Conservation (phyloP, 2,113 vertebrate species). For the Crotophaga sulcirostris region DNA sequence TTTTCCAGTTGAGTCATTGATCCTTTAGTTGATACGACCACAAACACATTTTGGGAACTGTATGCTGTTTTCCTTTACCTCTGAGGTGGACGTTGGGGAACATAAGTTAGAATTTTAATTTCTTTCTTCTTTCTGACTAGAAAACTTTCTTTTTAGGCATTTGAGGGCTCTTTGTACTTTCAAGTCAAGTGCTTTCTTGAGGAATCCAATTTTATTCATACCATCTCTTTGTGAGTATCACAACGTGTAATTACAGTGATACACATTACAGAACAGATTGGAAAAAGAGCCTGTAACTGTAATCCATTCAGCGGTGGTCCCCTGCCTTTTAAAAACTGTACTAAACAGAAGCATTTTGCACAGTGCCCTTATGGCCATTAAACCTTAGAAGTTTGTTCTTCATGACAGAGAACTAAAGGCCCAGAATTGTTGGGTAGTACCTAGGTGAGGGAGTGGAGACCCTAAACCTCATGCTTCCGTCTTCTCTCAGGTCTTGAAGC, state of each 20-base stretch:
- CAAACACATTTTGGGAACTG: not conserved
- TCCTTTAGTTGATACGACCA: not conserved
- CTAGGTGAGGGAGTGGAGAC: not conserved
- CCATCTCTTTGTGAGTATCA: not conserved
- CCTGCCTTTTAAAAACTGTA: not conserved
- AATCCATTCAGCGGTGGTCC: not conserved
- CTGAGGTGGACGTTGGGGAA: not conserved
- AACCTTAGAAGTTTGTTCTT: not conserved
- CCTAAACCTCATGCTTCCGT: not conserved
- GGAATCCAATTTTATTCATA: not conserved
- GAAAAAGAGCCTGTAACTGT: not conserved
- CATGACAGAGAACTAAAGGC: not conserved
- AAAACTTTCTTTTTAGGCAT: not conserved
- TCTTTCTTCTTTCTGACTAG: not conserved
- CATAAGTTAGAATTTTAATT: not conserved
- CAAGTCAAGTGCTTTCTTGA: not conserved
- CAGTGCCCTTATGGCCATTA: not conserved
- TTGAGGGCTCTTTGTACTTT: not conserved
- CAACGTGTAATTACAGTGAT: not conserved
- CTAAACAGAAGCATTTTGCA: not conserved
- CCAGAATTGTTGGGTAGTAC: not conserved
- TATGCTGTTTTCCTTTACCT: not conserved
- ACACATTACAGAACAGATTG: not conserved
- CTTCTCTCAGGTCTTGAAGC: constrained; percentile 12
- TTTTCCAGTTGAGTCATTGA: not conserved